These are phyloP conservation scores for Drosophila eugracilis DNA, from an alignment of 1,140 invertebrate species.

Conservation along the genomic window DNA sequence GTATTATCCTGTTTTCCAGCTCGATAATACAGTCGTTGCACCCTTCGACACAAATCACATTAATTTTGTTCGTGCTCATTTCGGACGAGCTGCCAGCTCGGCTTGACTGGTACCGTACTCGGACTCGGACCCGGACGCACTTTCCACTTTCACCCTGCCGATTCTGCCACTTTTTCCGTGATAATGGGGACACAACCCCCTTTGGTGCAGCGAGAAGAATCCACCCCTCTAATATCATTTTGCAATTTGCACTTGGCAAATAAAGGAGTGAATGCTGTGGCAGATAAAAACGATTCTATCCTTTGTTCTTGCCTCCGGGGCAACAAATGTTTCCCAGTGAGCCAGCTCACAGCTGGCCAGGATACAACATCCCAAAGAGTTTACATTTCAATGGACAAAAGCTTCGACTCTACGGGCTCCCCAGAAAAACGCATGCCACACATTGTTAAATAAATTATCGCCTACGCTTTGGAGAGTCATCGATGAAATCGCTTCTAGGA, in stretches of 20 bases:
- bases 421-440: constrained; percentile 63
- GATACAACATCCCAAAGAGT: constrained; percentile 34
- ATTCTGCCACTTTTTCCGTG: constrained; percentile 3
- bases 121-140: constrained; percentile 55
- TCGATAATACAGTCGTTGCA: constrained; percentile 62
- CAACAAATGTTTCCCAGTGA: constrained; percentile 40
- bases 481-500: constrained; percentile 52
- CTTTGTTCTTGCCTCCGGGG: constrained; percentile 71
- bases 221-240: constrained; percentile 76
- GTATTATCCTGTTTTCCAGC: constrained; percentile 18
- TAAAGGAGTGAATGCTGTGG: constrained; percentile 82
- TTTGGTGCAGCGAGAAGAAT: constrained; percentile 7
- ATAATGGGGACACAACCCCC: constrained; percentile 21
- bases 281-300: constrained; percentile 71
- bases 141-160: constrained; percentile 41
- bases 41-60: constrained; percentile 79
- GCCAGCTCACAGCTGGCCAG: constrained; percentile 24
- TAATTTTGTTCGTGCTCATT: constrained; percentile 80
- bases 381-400: constrained; percentile 72
- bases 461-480: constrained; percentile 49
- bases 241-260: constrained; percentile 84
- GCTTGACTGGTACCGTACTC: constrained; percentile 28
- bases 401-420: constrained; percentile 34
- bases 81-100: constrained; percentile 57
- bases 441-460: constrained; percentile 82